Base-by-base conservation (phyloP, 2,797 vertebrate genomes). In the Channa striata region DNA sequence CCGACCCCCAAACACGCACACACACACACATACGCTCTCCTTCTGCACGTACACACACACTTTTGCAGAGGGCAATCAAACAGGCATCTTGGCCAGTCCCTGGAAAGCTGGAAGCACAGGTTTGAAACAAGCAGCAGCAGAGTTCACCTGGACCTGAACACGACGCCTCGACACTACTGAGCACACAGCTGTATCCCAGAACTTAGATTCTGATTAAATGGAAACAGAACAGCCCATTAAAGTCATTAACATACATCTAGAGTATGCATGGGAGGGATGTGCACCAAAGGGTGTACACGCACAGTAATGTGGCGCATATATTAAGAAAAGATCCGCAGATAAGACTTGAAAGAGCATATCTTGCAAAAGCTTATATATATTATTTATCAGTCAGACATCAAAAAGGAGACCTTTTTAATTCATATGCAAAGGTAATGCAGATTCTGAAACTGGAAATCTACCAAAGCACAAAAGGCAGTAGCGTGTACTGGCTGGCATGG, bases 271-370 rank as follows among this genome's bases (percentile, higher is more conserved):
- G 76, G 83, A 72, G 47, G 68, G 74, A 57, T 50, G 86, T 59
- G 76, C 80, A 84, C 85, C 85, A 59, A 82, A 68, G 86, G 83
- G 59, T 68, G 75, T 82, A 80, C 78, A 75, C 68, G 84, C 85
- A 81, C 85, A 79, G 85, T 87, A 90, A 92, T 91, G 91, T 84
- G 77, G 83, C 77, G 90, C 89, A 92, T 92, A 91, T 86, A 93
- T 93, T 91, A 91, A 82, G 83, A 73, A 68, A 80, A 85, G 90
- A 90, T 89, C 89, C 64, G 71, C 84, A 87, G 86, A 90, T 89
- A 85, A 75, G 68, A 93, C 89, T 92, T 93, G 91, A 93, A 93
- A 92, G 89, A 90, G 91, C 91, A 93, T 90, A 91, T 90, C 89
- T 93, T 89, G 86, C 89, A 87, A 90, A 91, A 92, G 84, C 85